Evolutionary conservation across 2,888 invertebrate species (phyloP).

Genomic region (Pseudeuparius sepicola): DNA sequence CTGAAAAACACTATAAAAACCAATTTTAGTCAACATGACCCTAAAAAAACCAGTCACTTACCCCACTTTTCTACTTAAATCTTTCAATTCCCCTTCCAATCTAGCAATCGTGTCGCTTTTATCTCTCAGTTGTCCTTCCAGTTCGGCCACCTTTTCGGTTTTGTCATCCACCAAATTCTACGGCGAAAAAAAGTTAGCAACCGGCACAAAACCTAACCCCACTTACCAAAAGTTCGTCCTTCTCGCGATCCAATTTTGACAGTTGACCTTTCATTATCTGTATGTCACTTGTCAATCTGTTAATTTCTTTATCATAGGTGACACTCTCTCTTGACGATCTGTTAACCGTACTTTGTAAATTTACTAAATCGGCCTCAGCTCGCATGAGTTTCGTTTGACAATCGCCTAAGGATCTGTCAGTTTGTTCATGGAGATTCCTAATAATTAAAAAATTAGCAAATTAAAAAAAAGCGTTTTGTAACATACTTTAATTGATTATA

Average conservation of each 20-base stretch:
- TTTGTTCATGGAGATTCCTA: conserved; percentile 66
- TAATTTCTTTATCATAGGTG: conserved; percentile 48
- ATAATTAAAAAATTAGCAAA: conserved; percentile 13
- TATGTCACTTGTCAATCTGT: conserved; percentile 52
- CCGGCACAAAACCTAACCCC: conserved; percentile 1
- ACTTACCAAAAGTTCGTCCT: conserved; percentile 53
- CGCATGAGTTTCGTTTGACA: conserved; percentile 56
- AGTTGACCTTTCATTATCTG: conserved; percentile 51
- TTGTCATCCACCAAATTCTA: conserved; percentile 61
- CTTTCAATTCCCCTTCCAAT: conserved; percentile 46
- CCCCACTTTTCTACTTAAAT: conserved; percentile 48
- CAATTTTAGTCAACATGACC: conserved; percentile 1
- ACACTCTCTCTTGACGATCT: conserved; percentile 23
- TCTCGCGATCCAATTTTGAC: conserved; percentile 58
- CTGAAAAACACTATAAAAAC: conserved; percentile 24
- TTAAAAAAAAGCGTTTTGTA: conserved; percentile 3
- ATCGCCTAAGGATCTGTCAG: conserved; percentile 60
- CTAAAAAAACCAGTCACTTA: conserved; percentile 27
- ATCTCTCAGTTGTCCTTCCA: conserved; percentile 55
- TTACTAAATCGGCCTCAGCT: conserved; percentile 53
- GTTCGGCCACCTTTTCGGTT: conserved; percentile 53
- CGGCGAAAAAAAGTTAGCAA: conserved; percentile 25
- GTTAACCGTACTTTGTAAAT: conserved; percentile 43
- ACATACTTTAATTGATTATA: conserved; percentile 50
- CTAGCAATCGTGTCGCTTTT: conserved; percentile 47